Percentiles rank a stretch among this genome's conserved stretches.
Evolutionary conservation across 2,113 vertebrate species (phyloP).

Genomic region (Thalassarche chlororhynchos): DNA sequence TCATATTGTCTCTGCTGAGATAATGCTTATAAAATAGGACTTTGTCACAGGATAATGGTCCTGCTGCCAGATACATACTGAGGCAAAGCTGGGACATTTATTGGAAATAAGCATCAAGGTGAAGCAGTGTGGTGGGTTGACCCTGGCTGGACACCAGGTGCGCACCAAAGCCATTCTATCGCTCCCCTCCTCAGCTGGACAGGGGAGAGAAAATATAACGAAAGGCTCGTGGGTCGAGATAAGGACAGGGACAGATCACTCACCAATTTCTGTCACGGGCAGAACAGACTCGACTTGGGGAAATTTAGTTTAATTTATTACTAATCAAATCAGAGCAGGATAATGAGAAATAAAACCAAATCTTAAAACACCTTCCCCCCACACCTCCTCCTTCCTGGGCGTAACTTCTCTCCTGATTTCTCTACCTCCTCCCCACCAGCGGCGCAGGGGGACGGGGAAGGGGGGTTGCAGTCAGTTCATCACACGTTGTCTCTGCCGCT

Average conservation of each 20-base stretch:
- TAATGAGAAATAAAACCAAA: no score
- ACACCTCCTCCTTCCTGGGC: no score
- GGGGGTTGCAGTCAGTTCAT: no score
- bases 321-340: no score
- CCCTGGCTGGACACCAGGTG: neutral
- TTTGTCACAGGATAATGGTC: neutral
- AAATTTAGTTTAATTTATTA: neutral
- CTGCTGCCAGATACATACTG: neutral
- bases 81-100: neutral
- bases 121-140: neutral
- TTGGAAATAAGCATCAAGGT: slow-evolving; percentile 28
- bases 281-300: neutral
- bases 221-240: neutral
- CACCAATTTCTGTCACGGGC: neutral
- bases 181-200: neutral
- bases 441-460: no score
- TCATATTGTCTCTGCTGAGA: neutral
- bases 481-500: no score
- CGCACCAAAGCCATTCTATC: neutral
- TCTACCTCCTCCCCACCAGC: no score
- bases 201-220: neutral
- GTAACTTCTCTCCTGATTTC: no score
- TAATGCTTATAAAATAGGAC: neutral
- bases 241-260: neutral
- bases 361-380: no score